Base-by-base conservation (phyloP, 2,797 vertebrate species). In the Pseudopleuronectes americanus region DNA sequence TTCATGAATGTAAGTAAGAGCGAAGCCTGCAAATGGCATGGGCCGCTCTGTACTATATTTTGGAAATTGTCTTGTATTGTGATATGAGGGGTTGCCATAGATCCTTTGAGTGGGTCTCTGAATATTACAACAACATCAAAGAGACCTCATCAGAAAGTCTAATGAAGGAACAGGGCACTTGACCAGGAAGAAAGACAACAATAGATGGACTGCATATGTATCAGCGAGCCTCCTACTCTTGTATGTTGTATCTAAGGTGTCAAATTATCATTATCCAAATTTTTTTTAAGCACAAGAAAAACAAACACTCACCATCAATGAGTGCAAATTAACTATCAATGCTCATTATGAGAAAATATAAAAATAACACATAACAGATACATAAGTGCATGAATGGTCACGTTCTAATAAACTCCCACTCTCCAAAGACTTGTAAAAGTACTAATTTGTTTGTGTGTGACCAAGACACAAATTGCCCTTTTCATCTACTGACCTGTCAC, bases 401-500 rank as follows among this genome's bases (percentile, higher is more conserved):
- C 28, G 28, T 31, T 31, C 7, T 31, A 31, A 31, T 31, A 31
- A 31, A 31, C 28, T 8, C 28, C 28, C 28, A 31, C 19, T 21
- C 2, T 21, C 6, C 5, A 47, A 17, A n/a, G 45, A 48, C 17
- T 9, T 21, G 47, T n/a, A 48, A 21, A n/a, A 21, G 12, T 8
- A 48, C 6, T 21, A n/a, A 7, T 47, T n/a, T 16, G 45, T 48
- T 19, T 60, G 17, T n/a, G 16, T 45, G 61, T 24, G 33, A 51
- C 21, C 33, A 13, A 68, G 12, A 16, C 12, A 8, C 19, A 51
- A 4, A 2, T 17, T 43, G 19, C 14, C 3, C 14, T 5, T 6
- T 33, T 0, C 1, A 17, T 23, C 4, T 41, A 17, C 86, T 82
- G 69, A 99, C 98, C 98, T 94, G 98, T 99, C 83, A 99, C 98